phyloP scores from a whole-genome alignment of 2,888 invertebrate species.

The Callyntrura sp. region DNA sequence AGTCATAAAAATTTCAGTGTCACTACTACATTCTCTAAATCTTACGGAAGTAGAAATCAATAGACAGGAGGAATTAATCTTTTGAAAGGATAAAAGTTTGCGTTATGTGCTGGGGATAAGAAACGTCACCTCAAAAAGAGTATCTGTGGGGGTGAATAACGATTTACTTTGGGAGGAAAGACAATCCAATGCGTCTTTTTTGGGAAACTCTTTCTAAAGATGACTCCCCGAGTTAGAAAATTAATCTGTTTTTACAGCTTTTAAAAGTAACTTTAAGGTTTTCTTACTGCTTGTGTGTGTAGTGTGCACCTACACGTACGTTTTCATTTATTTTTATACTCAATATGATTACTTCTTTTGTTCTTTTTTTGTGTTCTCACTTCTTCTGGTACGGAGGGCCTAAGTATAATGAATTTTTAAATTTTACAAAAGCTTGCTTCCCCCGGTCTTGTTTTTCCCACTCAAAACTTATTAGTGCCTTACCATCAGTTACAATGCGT shows the following conservation, averaged over 20 bases:
- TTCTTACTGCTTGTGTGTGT: no score
- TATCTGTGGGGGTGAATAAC: no score
- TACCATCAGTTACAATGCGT: slow-evolving; percentile 56
- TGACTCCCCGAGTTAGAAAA: slow-evolving; percentile 58
- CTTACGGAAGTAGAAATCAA: slow-evolving; percentile 37
- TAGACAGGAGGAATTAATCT: slow-evolving; percentile 49
- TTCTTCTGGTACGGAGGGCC: neutral
- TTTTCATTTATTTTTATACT: neutral
- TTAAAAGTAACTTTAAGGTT: slow-evolving; percentile 41
- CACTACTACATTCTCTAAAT: neutral
- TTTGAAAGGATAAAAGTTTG: slow-evolving; percentile 47
- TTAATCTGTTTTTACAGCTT: slow-evolving; percentile 71
- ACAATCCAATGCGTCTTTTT: no score
- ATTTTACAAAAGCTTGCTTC: slow-evolving; percentile 15
- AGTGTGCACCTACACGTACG: no score
- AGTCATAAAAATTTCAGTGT: neutral
- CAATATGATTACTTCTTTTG: slow-evolving; percentile 30
- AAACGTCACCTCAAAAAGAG: neutral
- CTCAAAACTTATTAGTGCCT: slow-evolving; percentile 61
- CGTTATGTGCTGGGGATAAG: slow-evolving; percentile 1
- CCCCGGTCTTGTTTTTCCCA: slow-evolving; percentile 4
- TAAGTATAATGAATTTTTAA: slow-evolving; percentile 37
- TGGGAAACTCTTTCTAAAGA: neutral
- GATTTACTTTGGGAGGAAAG: no score
- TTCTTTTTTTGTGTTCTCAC: neutral